These are phyloP conservation scores for Equus quagga DNA, from an alignment of 2,113 vertebrate species.

Conservation along the genomic window DNA sequence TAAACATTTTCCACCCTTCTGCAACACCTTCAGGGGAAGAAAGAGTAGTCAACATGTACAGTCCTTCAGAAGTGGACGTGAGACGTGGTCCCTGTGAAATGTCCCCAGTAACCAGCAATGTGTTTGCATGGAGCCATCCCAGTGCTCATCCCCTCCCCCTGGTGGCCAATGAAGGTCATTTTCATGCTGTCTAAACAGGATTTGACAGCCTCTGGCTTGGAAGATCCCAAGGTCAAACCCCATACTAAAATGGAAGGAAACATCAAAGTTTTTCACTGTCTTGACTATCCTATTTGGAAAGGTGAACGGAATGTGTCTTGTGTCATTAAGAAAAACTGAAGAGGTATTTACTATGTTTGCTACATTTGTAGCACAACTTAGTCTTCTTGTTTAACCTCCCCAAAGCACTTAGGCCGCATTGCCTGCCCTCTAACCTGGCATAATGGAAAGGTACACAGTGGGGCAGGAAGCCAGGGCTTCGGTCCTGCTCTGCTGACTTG, in stretches of 20 bases:
- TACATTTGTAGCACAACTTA: neutral
- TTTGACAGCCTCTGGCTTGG: neutral
- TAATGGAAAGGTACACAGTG: neutral
- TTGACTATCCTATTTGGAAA: conserved; percentile 4
- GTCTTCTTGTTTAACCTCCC: neutral
- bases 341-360: neutral
- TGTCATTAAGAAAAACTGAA: conserved; percentile 6
- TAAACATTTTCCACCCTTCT: neutral
- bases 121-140: neutral
- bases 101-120: neutral
- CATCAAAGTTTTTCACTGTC: neutral
- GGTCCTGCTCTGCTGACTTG: neutral
- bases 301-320: conserved; percentile 20
- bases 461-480: neutral
- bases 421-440: neutral
- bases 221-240: neutral
- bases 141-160: conserved; percentile 57
- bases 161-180: conserved; percentile 39
- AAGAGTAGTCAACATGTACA: neutral
- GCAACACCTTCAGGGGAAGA: neutral
- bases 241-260: neutral
- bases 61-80: neutral
- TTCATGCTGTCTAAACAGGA: neutral
- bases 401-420: neutral
- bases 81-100: neutral